These are phyloP conservation scores for Pseudomugil gertrudae DNA, from an alignment of 2,797 vertebrate genomes.

Conservation along the genomic window DNA sequence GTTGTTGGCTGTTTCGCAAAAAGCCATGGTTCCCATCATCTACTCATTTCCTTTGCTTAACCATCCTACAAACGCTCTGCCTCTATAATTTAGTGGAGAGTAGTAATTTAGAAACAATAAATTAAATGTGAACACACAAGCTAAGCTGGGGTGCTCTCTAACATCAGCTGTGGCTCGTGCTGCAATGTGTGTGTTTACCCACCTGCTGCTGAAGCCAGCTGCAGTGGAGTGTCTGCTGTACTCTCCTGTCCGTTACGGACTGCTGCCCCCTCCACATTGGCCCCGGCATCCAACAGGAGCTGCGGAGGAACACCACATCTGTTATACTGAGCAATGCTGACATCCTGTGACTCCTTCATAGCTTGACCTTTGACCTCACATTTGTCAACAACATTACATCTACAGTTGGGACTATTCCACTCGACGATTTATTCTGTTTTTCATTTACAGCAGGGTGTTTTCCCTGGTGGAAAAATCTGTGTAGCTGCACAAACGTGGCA, in stretches of 20 bases:
- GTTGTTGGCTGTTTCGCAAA: constrained; percentile 11
- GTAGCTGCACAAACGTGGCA: background rate
- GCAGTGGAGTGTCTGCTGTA: constrained; percentile 90
- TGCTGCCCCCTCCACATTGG: constrained; percentile 92
- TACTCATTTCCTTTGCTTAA: constrained; percentile 17
- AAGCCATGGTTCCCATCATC: constrained; percentile 2
- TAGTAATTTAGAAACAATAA: constrained; percentile 21
- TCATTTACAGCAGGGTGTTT: background rate
- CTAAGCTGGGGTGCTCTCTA: background rate
- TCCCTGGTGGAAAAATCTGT: background rate
- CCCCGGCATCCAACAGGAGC: constrained; percentile 94
- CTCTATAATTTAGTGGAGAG: constrained; percentile 21
- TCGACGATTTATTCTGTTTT: background rate
- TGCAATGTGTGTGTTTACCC: constrained; percentile 40
- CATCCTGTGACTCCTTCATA: constrained; percentile 41
- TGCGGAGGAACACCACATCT: constrained; percentile 67
- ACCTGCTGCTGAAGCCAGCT: constrained; percentile 98
- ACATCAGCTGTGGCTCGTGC: constrained; percentile 39
- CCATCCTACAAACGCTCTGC: constrained; percentile 3
- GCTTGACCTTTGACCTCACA: constrained; percentile 42
- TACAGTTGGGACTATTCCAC: background rate
- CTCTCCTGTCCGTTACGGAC: constrained; percentile 91
- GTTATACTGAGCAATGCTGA: constrained; percentile 46
- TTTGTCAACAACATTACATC: constrained; percentile 39
- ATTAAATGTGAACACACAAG: constrained; percentile 17